Conservation (phyloP, 2,888 invertebrate genomes). For the Pocota personata region DNA sequence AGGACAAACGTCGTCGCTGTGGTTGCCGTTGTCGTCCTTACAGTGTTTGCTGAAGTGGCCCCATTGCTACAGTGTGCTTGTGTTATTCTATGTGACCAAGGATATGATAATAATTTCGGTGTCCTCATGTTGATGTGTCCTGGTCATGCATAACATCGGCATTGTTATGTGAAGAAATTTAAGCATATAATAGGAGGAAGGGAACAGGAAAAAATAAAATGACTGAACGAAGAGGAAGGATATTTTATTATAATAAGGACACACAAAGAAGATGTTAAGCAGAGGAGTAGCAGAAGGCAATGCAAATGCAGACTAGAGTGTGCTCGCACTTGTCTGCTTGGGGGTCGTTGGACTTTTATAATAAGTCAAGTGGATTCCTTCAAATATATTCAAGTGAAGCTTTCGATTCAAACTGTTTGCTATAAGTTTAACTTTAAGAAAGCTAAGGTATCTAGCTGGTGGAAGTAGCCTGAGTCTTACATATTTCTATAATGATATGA, state of each 20-base stretch:
- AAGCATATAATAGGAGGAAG: conserved; percentile 27
- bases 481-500: too few species aligned
- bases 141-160: conserved; percentile 71
- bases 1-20: conserved; percentile 62
- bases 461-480: neutral
- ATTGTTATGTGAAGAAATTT: conserved; percentile 70
- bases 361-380: conserved; percentile 33
- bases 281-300: conserved; percentile 7
- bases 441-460: neutral
- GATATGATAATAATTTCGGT: conserved; percentile 72
- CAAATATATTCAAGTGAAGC: conserved; percentile 14
- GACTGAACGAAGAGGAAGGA: conserved; percentile 44
- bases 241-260: conserved; percentile 63
- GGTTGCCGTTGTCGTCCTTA: conserved; percentile 10
- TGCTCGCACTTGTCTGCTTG: neutral
- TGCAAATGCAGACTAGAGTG: conserved; percentile 21
- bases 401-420: neutral
- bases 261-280: conserved; percentile 39
- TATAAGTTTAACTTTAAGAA: neutral
- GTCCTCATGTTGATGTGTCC: conserved; percentile 65
- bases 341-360: conserved; percentile 36
- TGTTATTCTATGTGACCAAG: conserved; percentile 51
- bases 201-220: conserved; percentile 27
- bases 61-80: conserved; percentile 27
- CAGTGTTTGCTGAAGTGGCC: conserved; percentile 56